Evolutionary conservation across 2,888 invertebrate species (phyloP), one percentile per base, ranked within the genome.

Genomic region (Buathra laborator): DNA sequence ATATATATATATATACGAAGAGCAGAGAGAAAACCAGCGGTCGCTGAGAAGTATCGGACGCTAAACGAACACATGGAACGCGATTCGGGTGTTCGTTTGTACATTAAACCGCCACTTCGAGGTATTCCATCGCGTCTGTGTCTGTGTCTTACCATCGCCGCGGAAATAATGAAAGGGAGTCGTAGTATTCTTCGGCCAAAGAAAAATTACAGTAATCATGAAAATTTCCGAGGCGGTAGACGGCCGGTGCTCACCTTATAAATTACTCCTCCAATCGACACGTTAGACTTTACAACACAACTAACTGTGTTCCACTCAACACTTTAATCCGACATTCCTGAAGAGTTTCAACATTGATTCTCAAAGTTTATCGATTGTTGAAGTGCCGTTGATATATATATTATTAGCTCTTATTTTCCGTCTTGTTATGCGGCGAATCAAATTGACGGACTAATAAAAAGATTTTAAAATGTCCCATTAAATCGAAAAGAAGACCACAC

Each of bases 171-270:
- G 71, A 78, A 62, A 53, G 67, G 74, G 24, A 24, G 4, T 24
- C 37, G 37, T 9, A 66, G 64, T 62, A 44, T 62, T 78, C 67
- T 44, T 68, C 68, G 68, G 32, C 44, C 9, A 59, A 68, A 29
- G 51, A 76, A 19, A 78, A 83, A 83, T 83, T 62, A 78, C 72
- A 68, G 83, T 78, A 62, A 83, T 83, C 74, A 70, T 19, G 78
- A 62, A 59, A 68, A 83, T 74, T 62, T 78, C 37, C 74, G 66
- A 74, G 67, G 67, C 78, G 48, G 48, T 71, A 66, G 46, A 44
- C 46, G 46, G 14, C 1, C 24, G 51, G 68, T 32, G 6, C 72
- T 62, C 51, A 51, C 43, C 29, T 51, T 37, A 16, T 43, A 66
- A 78, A 83, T 44, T 78, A 29, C 67, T 53, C 74, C 44, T 10